These are phyloP conservation scores for Halesus radiatus DNA, from an alignment of 1,140 invertebrate genomes.

Conservation along the genomic window DNA sequence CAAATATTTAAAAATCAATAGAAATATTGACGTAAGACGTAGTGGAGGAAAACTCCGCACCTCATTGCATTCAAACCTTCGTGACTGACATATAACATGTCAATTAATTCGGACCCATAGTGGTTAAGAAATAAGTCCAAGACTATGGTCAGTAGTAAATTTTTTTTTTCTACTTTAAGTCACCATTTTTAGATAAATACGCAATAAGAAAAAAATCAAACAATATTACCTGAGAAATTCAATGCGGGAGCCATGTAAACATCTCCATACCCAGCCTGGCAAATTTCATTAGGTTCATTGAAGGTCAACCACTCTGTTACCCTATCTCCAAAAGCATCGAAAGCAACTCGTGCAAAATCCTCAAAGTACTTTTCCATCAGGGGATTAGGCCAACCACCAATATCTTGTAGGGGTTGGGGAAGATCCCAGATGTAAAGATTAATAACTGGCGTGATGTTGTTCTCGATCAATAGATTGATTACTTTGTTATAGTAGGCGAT, in stretches of 20 bases:
- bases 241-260: constrained; percentile 65
- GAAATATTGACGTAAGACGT: no score
- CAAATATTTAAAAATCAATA: no score
- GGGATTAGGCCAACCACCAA: constrained; percentile 73
- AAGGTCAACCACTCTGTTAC: constrained; percentile 74
- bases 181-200: no score
- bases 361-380: constrained; percentile 69
- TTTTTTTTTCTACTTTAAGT: no score
- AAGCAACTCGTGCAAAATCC: constrained; percentile 70
- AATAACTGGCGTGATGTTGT: constrained; percentile 69
- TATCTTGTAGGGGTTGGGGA: constrained; percentile 69
- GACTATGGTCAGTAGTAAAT: no score
- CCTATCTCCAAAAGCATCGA: constrained; percentile 70
- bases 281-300: constrained; percentile 73
- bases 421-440: constrained; percentile 76
- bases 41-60: no score
- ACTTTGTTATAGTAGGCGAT: constrained; percentile 73
- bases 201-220: no score
- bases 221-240: constrained; percentile 58
- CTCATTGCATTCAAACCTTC: no score
- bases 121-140: no score
- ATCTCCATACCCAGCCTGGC: constrained; percentile 70
- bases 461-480: constrained; percentile 68
- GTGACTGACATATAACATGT: no score
- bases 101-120: no score